Base-by-base conservation (phyloP, 1,140 invertebrate species). In the Eulimnadia texana region DNA sequence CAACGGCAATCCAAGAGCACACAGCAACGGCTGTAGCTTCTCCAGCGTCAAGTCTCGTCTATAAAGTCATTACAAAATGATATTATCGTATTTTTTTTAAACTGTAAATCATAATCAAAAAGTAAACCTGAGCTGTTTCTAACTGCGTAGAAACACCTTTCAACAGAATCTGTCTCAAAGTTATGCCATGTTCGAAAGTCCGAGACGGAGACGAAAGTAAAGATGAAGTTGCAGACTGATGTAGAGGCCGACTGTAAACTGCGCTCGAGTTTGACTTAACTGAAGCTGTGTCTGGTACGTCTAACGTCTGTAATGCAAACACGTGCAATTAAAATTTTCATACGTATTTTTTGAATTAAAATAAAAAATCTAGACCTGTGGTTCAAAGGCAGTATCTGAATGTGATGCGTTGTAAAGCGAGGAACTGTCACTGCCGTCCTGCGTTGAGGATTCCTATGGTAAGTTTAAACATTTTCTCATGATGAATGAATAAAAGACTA, bases 41-140 rank as follows among this genome's bases (percentile, higher is more conserved):
- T 23, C 93, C 93, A 58, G 90, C 88, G 75, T 90, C 85, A 22
- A 93, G 86, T 65, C 88, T 80, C 66, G 95, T 90, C 85, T 89
- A 66, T 10, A 62, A 65, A 50, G 47, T 62, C 75, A 77, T 56
- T 50, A 24, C n/a, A 23, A 27, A 22, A 24, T 22, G 50, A 11
- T 19, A 3, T 13, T 20, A 24, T 3, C 25, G n/a, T 27, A 11
- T 33, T 11, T 33, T 9, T 25, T 60, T 27, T 61, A 59, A 24
- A 2, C n/a, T 59, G 51, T 1, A 27, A 58, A 60, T 9, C 13
- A n/a, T 58, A 62, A 62, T 11, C 20, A 55, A 42, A 9, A 42
- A 16, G 33, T 9, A 16, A 42, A 88, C 86, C 60, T 80, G 78
- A 20, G 88, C 88, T 22, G 86, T 88, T 19, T 79, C 73, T n/a